Evolutionary conservation across 2,888 invertebrate species (phyloP), one percentile per base, ranked within the genome.

Genomic region (Oxyscelio sp.): DNA sequence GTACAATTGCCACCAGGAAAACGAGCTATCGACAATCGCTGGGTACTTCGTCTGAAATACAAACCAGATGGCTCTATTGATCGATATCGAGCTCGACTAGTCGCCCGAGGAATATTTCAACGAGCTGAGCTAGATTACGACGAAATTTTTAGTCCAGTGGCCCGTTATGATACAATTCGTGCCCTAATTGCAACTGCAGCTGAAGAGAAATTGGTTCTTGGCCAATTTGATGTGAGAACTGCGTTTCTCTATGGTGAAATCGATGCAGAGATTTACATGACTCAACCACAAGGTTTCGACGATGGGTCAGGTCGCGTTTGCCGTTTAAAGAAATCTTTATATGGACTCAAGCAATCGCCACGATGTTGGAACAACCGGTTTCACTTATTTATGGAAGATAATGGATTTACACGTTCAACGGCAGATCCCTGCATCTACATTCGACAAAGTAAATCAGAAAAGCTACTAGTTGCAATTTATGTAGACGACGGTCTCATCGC

Each of bases 361-460:
- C 13, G 40, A 2, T 54, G 54, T 54, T 54, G 54, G 31, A 31
- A 54, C 9, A 11, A 54, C 17, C n/a, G 31, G 31, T 85, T 89
- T 15, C 52, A 80, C 9, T 45, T 61, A 4, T 87, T 87, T 22
- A 58, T 89, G 61, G 31, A 59, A 15, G 83, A 79, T 13, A 61
- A 82, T 19, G 85, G 85, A 15, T 85, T 88, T 11, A 68, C 65
- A 21, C 75, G 84, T 22, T 83, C 84, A 40, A 56, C 83, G 15
- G 81, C 71, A 24, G 89, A 90, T 50, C 75, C 85, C 1, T 89
- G 89, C 50, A 63, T 90, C 13, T 88, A 82, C 54, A 31, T 75
- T 40, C 66, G 77, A 8, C 43, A 54, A n/a, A 73, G 21, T 11
- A 70, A 63, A 17, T 43, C 38, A n/a, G 63, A 85, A 19, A 85